Evolutionary conservation across 1,140 invertebrate genomes (phyloP).

Genomic region (Drosophila azteca): DNA sequence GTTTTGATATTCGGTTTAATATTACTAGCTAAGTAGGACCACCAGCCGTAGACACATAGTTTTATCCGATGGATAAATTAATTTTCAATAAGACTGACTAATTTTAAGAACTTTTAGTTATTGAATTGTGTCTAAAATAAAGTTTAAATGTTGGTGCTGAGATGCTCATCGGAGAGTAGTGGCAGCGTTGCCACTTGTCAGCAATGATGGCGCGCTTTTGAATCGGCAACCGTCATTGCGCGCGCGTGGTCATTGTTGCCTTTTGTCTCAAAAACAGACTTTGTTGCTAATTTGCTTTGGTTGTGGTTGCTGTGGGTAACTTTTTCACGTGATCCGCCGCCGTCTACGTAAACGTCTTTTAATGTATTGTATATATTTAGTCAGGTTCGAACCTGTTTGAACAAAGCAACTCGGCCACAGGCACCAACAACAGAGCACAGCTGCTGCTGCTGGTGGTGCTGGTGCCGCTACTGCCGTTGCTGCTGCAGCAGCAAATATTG

Average conservation of each 20-base stretch:
- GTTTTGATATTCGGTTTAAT: no score
- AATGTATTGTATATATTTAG: slow-evolving; percentile 62
- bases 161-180: no score
- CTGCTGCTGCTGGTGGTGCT: slow-evolving; percentile 15
- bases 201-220: slow-evolving; percentile 8
- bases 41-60: no score
- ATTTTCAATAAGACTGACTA: no score
- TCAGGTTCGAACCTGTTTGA: slow-evolving; percentile 70
- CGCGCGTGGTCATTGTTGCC: slow-evolving; percentile 7
- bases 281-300: slow-evolving; percentile 62
- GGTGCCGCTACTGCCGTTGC: slow-evolving; percentile 19
- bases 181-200: neutral
- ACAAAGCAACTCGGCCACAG: slow-evolving; percentile 65
- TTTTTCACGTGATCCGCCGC: slow-evolving; percentile 69
- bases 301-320: slow-evolving; percentile 48
- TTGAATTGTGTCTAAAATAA: no score
- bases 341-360: slow-evolving; percentile 56
- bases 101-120: no score
- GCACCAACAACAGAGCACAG: slow-evolving; percentile 21
- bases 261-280: slow-evolving; percentile 32
- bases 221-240: neutral
- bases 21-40: no score
- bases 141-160: no score
- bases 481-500: slow-evolving; percentile 53
- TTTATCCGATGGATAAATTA: no score